These are phyloP conservation scores for Rhabdomys pumilio DNA, from an alignment of 2,797 vertebrate species.

Conservation along the genomic window DNA sequence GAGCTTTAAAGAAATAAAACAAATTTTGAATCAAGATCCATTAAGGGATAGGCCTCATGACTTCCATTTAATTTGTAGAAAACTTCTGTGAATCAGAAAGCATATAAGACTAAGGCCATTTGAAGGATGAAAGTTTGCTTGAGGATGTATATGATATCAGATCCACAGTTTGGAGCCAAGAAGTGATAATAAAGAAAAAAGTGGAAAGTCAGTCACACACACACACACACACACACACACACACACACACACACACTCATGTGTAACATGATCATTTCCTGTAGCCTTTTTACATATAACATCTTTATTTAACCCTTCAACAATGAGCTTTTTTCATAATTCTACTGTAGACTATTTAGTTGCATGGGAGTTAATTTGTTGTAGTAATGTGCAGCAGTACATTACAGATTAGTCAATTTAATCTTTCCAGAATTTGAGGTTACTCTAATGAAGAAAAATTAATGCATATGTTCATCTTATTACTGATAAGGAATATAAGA, in stretches of 20 bases:
- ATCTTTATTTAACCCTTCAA: conserved; percentile 40
- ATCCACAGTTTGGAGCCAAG: conserved; percentile 58
- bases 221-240: neutral
- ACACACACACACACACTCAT: neutral
- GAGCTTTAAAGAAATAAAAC: conserved; percentile 68
- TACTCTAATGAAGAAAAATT: conserved; percentile 59
- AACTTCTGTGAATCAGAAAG: conserved; percentile 68
- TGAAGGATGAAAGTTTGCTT: conserved; percentile 42
- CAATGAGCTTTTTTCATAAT: conserved; percentile 31
- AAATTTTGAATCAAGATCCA: conserved; percentile 70
- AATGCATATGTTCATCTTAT: conserved; percentile 26
- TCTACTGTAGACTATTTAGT: conserved; percentile 34
- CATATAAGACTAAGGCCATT: conserved; percentile 44
- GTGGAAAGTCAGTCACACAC: neutral
- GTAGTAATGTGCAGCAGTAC: neutral
- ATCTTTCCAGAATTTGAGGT: conserved; percentile 54
- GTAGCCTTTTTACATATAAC: conserved; percentile 57
- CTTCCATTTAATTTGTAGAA: conserved; percentile 66
- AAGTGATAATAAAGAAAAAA: conserved; percentile 48
- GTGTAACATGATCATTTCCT: conserved; percentile 7
- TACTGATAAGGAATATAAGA: conserved; percentile 13
- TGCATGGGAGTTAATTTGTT: conserved; percentile 43
- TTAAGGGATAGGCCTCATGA: conserved; percentile 56
- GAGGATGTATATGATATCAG: neutral
- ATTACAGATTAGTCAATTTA: conserved; percentile 19